Conservation (phyloP, 1,140 invertebrate genomes). For the Acromyrmex echinatior region DNA sequence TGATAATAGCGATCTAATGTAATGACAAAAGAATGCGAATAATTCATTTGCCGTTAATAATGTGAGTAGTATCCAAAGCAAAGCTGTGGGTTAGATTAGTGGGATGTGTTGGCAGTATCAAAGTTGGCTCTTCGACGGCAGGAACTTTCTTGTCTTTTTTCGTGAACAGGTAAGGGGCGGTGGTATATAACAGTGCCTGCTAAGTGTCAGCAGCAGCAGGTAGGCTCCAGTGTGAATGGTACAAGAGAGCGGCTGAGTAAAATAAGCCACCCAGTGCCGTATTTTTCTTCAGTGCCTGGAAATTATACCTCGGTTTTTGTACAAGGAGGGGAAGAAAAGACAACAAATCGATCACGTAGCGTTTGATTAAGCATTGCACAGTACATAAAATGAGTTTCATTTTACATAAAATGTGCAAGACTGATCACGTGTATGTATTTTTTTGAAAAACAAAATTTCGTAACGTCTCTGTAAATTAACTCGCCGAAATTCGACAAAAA, state of each 20-base stretch:
- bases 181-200: conserved; percentile 71
- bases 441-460: conserved; percentile 20
- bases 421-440: not conserved
- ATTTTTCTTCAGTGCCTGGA: conserved; percentile 73
- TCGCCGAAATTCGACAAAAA: not conserved
- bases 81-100: conserved; percentile 78
- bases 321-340: not conserved
- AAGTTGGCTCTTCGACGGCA: conserved; percentile 76
- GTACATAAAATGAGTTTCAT: not conserved
- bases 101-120: conserved; percentile 85
- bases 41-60: conserved; percentile 73
- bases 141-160: conserved; percentile 50
- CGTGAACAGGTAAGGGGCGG: conserved; percentile 34
- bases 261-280: conserved; percentile 71
- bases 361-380: conserved; percentile 14
- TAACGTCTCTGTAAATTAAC: not conserved
- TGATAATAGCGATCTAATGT: conserved; percentile 27
- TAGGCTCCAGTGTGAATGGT: conserved; percentile 73
- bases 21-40: conserved; percentile 51
- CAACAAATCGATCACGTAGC: conserved; percentile 9
- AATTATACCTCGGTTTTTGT: conserved; percentile 59
- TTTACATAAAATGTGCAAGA: not conserved
- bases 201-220: conserved; percentile 79
- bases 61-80: conserved; percentile 80
- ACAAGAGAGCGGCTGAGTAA: conserved; percentile 50